phyloP scores from a whole-genome alignment of 2,113 vertebrate genomes.

The Tragelaphus imberbis region DNA sequence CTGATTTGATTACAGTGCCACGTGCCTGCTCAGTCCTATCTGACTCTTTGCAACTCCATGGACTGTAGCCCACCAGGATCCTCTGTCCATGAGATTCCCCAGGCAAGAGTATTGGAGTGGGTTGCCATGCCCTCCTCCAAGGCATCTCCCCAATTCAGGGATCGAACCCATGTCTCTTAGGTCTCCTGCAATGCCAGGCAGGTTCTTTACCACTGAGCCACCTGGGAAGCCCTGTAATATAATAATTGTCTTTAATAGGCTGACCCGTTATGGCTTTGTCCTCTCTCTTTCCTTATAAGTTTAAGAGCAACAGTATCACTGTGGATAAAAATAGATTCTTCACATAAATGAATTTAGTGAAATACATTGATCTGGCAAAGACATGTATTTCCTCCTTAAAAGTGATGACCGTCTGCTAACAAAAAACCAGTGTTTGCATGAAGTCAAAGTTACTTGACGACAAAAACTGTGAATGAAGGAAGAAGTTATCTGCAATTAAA shows the following conservation, averaged over 20 bases:
- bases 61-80: not conserved
- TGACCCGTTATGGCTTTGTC: too few relatives aligned
- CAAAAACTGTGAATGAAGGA: not conserved
- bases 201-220: not conserved
- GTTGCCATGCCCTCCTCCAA: not conserved
- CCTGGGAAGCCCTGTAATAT: not conserved
- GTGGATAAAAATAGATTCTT: not conserved
- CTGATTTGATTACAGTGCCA: not conserved
- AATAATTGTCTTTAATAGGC: not conserved
- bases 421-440: not conserved
- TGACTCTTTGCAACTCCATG: not conserved
- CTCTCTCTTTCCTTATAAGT: not conserved
- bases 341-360: not conserved
- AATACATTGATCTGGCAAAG: not conserved
- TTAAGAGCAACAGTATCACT: not conserved
- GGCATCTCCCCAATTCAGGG: not conserved
- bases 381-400: not conserved
- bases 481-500: not conserved
- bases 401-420: not conserved
- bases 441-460: not conserved
- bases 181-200: not conserved
- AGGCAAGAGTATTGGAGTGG: not conserved
- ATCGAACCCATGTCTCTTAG: not conserved
- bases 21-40: not conserved
- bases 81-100: not conserved